Evolutionary conservation across 2,797 vertebrate genomes (phyloP), one percentile per base, ranked within the genome.

Genomic region (Sebastolobus altivelis): DNA sequence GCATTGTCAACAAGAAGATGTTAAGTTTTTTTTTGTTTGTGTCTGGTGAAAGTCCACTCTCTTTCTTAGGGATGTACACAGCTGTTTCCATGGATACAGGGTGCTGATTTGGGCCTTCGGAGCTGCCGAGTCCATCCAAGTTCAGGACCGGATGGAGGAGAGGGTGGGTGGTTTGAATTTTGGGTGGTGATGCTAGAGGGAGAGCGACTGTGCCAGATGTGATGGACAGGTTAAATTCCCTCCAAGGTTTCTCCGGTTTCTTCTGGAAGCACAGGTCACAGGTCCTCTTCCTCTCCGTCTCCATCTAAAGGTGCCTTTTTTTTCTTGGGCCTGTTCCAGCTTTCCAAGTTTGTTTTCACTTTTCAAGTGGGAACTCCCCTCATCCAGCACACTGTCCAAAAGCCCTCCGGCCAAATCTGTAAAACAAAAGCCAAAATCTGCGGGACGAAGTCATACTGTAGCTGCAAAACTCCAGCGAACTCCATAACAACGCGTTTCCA

Each of bases 171-270:
- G 14, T 82, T 80, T 70, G 37, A 18, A 68, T 62, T 71, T 65
- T 75, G 37, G 46, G 35, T 61, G 62, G 63, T 54, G 79, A 75
- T 65, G 59, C 55, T 77, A 27, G 14, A 59, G 58, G 18, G 27
- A 61, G 71, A 79, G 25, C 0, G 77, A 25, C 35, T 77, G 65
- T 33, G 91, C 89, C 89, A 93, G 87, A 93, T 93, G 82, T 88
- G 79, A 74, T 60, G 59, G 81, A 87, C 66, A n/a, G 69, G 69
- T 76, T 72, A 22, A 65, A 54, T 67, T 73, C 65, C 77, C 80
- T 63, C 56, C 49, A 77, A 33, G 72, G n/a, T 60, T 76, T 89
- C 81, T 91, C 73, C 6, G 29, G 75, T 88, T 83, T 89, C 83
- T 81, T 20, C 59, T 72, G 58, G 46, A 73, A 62, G 27, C 27